Conservation (phyloP, 1,140 invertebrate species). For the Leptinotarsa texana region DNA sequence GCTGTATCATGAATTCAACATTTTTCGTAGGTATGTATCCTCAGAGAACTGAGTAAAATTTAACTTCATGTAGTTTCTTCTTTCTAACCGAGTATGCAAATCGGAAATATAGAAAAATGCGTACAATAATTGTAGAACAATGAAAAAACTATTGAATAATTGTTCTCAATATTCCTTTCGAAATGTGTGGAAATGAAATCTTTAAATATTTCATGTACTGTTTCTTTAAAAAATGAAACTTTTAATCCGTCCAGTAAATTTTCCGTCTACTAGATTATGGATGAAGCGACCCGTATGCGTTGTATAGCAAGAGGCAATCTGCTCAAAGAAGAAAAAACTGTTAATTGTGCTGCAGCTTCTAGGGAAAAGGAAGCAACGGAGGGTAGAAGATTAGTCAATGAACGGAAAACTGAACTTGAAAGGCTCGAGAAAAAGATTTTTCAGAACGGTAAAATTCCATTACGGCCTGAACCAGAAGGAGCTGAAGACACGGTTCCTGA, state of each 20-base stretch:
- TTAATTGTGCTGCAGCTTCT: slow-evolving; percentile 64
- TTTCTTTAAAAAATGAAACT: not conserved
- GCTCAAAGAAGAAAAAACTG: slow-evolving; percentile 67
- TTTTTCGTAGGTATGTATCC: too few relatives aligned
- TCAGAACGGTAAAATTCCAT: slow-evolving; percentile 51
- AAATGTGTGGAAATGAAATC: slow-evolving; percentile 8
- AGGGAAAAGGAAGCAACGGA: slow-evolving; percentile 66
- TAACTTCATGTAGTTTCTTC: too few relatives aligned
- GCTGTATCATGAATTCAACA: too few relatives aligned
- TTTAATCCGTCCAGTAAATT: too few relatives aligned
- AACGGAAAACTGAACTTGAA: slow-evolving; percentile 70
- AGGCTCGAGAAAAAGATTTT: slow-evolving; percentile 73
- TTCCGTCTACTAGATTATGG: slow-evolving; percentile 33
- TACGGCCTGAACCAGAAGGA: slow-evolving; percentile 50
- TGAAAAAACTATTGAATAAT: too few relatives aligned
- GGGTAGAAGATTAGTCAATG: slow-evolving; percentile 68
- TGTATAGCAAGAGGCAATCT: slow-evolving; percentile 68
- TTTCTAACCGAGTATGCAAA: too few relatives aligned
- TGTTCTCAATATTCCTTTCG: not conserved
- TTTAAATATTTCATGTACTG: not conserved
- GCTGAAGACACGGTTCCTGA: slow-evolving; percentile 51
- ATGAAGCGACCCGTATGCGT: slow-evolving; percentile 70
- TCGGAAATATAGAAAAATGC: too few relatives aligned
- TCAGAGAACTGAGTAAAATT: too few relatives aligned
- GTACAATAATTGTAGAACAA: too few relatives aligned